Evolutionary conservation across 1,140 invertebrate genomes (phyloP), one percentile per base, ranked within the genome.

Genomic region (Achatina immaculata): DNA sequence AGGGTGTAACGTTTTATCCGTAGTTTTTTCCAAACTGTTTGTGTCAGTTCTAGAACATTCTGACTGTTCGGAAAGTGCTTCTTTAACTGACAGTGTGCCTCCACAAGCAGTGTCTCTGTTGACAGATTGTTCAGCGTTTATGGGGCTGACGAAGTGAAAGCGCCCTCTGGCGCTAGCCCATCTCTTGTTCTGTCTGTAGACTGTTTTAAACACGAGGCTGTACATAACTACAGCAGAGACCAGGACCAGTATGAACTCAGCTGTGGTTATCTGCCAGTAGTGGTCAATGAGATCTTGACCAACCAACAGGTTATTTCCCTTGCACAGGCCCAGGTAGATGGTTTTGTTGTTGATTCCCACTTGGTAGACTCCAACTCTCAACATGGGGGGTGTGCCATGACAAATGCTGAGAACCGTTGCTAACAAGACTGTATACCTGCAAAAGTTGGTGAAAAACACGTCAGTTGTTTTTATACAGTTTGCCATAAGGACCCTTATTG

Each of bases 261-360:
- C 71, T 0, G 85, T 85, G 14, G 88, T 65, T 34, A 85, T 77
- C n/a, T 83, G 75, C 86, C 85, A 88, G 82, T 88, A 87, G 24
- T 82, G 78, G 16, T 84, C 76, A 19, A 83, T 68, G 24, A 34
- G 36, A 1, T 83, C 40, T 1, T 51, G 36, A 1, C 78, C 66
- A 1, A 89, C 83, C 24, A 83, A 45, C 16, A 78, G 69, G 28
- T 83, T 78, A 45, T 85, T 88, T 6, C 80, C 65, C 19, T 82
- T 66, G 51, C 88, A 89, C 43, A 84, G 78, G 9, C 84, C 81
- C 2, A 83, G 51, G 31, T 82, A 82, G 62, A 68, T 4, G 77
- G 68, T 40, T 75, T 38, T 14, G 42, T 72, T 0, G 69, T 73
- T 28, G 76, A 69, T 69, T 24, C 79, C 42, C 28, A 40, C 38